phyloP scores from a whole-genome alignment of 2,797 vertebrate species.

The Sandelia bainsii region DNA sequence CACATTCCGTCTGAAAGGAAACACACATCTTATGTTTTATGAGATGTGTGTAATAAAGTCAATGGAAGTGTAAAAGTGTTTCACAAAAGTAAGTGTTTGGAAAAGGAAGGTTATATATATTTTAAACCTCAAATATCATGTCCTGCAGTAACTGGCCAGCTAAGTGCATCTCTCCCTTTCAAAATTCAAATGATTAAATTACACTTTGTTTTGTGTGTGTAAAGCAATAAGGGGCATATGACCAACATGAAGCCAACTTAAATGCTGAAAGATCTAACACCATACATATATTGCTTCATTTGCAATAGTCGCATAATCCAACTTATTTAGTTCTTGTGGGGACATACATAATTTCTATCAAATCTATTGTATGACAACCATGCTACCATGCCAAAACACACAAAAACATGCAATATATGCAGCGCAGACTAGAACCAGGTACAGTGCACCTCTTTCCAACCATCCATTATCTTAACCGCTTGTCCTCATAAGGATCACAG shows the following conservation, averaged over 20 bases:
- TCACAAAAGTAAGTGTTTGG: neutral
- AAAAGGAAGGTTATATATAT: conserved; percentile 4
- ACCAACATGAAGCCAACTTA: neutral
- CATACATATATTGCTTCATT: neutral
- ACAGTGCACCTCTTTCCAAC: too few species aligned
- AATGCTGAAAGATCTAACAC: neutral
- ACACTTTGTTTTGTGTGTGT: neutral
- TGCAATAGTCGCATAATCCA: neutral
- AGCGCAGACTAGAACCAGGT: too few species aligned
- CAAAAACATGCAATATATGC: too few species aligned
- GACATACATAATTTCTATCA: neutral
- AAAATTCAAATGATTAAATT: neutral
- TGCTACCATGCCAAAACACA: neutral
- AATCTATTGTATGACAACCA: neutral
- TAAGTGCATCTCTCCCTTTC: neutral
- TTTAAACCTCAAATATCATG: conserved; percentile 3
- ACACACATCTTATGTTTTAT: conserved; percentile 15
- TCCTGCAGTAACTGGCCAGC: neutral
- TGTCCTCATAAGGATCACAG: too few species aligned
- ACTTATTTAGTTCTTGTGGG: neutral
- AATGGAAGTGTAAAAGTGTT: neutral
- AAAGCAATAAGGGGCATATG: neutral
- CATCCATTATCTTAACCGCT: too few species aligned
- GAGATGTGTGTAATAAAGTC: conserved; percentile 6
- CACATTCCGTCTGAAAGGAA: conserved; percentile 39